These are phyloP conservation scores for Rhaphigaster nebulosa DNA, from an alignment of 2,888 invertebrate species.

Conservation along the genomic window DNA sequence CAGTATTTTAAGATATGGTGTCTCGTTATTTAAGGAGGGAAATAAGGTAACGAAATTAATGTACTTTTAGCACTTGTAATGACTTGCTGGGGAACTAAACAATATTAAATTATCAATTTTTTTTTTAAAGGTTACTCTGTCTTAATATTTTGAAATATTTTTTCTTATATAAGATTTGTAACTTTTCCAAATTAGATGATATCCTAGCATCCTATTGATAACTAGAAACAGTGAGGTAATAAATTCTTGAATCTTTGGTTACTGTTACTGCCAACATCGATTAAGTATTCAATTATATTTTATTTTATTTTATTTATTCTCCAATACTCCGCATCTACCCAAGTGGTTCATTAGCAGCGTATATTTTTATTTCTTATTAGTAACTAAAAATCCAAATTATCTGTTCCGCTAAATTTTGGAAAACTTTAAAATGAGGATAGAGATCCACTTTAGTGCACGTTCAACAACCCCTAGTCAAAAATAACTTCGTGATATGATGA, in stretches of 20 bases:
- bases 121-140: background rate
- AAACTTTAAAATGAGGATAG: background rate
- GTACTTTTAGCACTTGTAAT: background rate
- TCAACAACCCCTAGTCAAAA: background rate
- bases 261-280: background rate
- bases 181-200: background rate
- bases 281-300: background rate
- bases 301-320: background rate
- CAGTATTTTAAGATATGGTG: slow-evolving; percentile 1
- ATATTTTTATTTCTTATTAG: too few species aligned
- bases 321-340: too few species aligned
- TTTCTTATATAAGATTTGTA: background rate
- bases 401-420: background rate
- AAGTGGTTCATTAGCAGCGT: too few species aligned
- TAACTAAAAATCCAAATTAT: too few species aligned
- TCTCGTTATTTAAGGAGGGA: slow-evolving; percentile 18
- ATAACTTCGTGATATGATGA: background rate
- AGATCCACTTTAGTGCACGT: background rate
- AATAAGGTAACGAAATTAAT: slow-evolving; percentile 6
- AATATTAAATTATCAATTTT: background rate
- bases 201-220: background rate
- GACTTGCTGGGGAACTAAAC: background rate
- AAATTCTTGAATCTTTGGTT: background rate
- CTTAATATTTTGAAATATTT: background rate
- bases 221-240: slow-evolving; percentile 10